These are phyloP conservation scores for Seriola quinqueradiata DNA, from an alignment of 2,113 vertebrate species.

Conservation along the genomic window DNA sequence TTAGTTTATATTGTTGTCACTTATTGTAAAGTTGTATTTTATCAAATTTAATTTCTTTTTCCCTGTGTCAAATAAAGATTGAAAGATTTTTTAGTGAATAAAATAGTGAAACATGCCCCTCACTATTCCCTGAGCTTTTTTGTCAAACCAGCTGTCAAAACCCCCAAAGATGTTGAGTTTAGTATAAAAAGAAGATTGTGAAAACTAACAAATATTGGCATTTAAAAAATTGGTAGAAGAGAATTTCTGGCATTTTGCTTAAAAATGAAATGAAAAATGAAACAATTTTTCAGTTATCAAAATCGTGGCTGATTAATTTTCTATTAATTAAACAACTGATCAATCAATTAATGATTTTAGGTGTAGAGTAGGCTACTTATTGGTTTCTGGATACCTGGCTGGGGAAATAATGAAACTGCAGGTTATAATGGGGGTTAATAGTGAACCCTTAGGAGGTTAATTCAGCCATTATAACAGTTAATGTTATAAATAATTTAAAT, in stretches of 20 bases:
- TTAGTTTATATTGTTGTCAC: no score
- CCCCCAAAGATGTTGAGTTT: background rate
- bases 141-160: background rate
- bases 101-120: no score
- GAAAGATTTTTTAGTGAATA: no score
- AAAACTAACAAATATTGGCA: background rate
- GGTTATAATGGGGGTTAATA: background rate
- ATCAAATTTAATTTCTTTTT: no score
- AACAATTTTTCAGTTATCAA: background rate
- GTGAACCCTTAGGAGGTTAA: no score
- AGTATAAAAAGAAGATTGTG: background rate
- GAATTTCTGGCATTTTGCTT: no score
- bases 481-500: background rate
- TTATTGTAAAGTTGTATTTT: no score
- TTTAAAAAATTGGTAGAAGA: no score
- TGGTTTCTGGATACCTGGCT: background rate
- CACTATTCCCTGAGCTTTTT: no score
- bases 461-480: background rate
- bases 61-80: no score
- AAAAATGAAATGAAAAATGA: no score
- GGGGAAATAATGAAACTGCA: background rate
- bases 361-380: background rate
- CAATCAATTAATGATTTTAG: background rate
- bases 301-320: background rate
- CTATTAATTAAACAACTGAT: background rate